phyloP scores from a whole-genome alignment of 2,797 vertebrate genomes.

The Micrastur ruficollis region DNA sequence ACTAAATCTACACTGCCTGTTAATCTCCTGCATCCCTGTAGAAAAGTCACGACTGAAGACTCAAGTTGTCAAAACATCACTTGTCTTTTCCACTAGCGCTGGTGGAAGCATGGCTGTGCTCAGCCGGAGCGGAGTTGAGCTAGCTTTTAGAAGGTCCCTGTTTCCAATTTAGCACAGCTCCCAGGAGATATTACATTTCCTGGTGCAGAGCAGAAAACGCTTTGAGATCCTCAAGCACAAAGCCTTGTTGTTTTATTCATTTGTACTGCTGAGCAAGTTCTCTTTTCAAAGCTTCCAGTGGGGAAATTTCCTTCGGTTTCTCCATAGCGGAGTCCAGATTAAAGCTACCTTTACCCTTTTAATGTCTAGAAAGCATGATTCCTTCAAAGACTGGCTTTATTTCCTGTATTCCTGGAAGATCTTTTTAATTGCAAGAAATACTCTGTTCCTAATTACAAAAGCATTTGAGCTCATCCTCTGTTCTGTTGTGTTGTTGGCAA shows the following conservation, averaged over 20 bases:
- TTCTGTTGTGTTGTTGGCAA: conserved; percentile 2
- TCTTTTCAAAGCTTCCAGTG: conserved; percentile 20
- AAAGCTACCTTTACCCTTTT: conserved; percentile 3
- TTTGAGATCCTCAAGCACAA: conserved; percentile 65
- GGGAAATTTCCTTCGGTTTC: conserved; percentile 43
- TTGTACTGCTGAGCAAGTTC: conserved; percentile 42
- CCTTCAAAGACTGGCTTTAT: conserved; percentile 8
- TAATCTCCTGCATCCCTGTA: background rate
- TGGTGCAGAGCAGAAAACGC: conserved; percentile 47
- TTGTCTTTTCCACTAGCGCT: conserved; percentile 17
- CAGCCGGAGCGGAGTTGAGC: background rate
- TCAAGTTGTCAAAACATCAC: conserved; percentile 54
- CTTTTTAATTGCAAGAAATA: conserved; percentile 7
- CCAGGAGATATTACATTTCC: conserved; percentile 64
- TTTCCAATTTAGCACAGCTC: conserved; percentile 63
- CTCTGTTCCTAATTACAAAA: conserved; percentile 9
- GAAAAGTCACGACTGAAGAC: conserved; percentile 46
- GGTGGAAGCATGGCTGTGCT: conserved; percentile 34
- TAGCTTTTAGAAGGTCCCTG: conserved; percentile 43
- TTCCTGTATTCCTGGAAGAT: conserved; percentile 27
- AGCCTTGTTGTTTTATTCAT: conserved; percentile 60
- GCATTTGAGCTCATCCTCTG: conserved; percentile 18
- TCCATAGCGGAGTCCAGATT: background rate
- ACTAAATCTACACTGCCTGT: background rate
- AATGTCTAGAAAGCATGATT: conserved; percentile 22